phyloP scores from a whole-genome alignment of 2,113 vertebrate genomes.

The Diphyllodes magnificus region DNA sequence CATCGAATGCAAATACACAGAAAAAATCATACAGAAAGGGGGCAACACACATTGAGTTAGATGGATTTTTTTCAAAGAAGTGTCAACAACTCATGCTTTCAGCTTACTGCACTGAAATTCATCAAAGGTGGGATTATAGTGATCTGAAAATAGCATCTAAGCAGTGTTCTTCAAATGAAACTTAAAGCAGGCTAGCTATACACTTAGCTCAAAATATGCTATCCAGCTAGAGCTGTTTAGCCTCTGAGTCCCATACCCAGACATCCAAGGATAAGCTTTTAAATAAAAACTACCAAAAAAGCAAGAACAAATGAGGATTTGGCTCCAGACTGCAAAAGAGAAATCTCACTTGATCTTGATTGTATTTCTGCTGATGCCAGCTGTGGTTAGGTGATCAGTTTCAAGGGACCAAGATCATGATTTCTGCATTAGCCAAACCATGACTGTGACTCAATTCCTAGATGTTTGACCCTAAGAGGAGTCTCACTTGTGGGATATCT shows the following conservation, averaged over 20 bases:
- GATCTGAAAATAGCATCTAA: neutral
- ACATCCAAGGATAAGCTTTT: neutral
- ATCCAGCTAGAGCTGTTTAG: neutral
- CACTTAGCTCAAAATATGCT: neutral
- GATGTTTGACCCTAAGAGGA: fast-evolving
- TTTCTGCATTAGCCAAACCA: neutral
- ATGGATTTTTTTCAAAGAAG: neutral
- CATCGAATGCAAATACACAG: neutral
- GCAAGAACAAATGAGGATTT: neutral
- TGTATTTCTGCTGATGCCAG: neutral
- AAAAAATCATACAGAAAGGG: neutral
- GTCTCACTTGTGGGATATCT: neutral
- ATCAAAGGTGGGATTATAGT: neutral
- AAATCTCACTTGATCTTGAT: neutral
- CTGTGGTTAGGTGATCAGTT: neutral
- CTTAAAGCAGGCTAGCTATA: neutral
- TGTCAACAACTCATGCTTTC: neutral
- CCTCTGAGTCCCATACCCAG: neutral
- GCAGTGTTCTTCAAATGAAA: neutral
- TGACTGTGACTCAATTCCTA: neutral
- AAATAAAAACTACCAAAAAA: neutral
- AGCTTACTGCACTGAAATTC: neutral
- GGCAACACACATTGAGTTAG: neutral
- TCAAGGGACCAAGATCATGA: neutral
- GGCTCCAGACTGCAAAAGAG: neutral